Evolutionary conservation across 2,113 vertebrate species (phyloP), one percentile per base, ranked within the genome.

Genomic region (Eleginops maclovinus): DNA sequence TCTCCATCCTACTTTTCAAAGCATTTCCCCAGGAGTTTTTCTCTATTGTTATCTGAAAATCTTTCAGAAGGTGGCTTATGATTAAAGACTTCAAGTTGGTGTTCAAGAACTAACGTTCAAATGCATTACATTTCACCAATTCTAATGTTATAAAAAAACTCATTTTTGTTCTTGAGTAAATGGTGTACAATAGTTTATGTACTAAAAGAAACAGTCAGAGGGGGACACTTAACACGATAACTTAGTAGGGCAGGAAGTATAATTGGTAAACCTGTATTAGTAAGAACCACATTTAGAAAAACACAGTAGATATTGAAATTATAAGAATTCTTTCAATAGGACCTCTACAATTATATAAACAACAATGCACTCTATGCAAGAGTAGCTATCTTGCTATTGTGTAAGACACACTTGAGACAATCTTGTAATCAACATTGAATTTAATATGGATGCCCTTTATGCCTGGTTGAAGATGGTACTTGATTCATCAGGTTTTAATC

Each of bases 401-500:
- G 21, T 55, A 26, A 24, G 43, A 36, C 26, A 54, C 50, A 74
- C n/a, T 47, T 72, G 1, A 9, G 2, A 24, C 9, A 12, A 59
- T 60, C 65, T 44, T 77, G 69, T 75, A 36, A 65, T 66, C 36
- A 77, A 44, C 63, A 40, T 3, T 54, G 21, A 54, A 50, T 31
- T 28, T 4, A 60, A 68, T 24, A 19, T 40, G 53, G 46, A 54
- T 4, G 4, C 12, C 13, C 56, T 69, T 21, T 26, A 4, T 54
- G 31, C n/a, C 59, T 65, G 17, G 19, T 13, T 55, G 26, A 31
- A 56, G 26, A 72, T 62, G 26, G 54, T 56, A 73, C 59, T 84
- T 76, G 43, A 88, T 87, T 87, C 62, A 81, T 87, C 80, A 56
- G 66, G 54, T 89, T 88, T 83, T 88, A 87, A 88, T 89, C 84